Conservation (phyloP, 2,797 vertebrate species). For the Brachyrhaphis roseni region DNA sequence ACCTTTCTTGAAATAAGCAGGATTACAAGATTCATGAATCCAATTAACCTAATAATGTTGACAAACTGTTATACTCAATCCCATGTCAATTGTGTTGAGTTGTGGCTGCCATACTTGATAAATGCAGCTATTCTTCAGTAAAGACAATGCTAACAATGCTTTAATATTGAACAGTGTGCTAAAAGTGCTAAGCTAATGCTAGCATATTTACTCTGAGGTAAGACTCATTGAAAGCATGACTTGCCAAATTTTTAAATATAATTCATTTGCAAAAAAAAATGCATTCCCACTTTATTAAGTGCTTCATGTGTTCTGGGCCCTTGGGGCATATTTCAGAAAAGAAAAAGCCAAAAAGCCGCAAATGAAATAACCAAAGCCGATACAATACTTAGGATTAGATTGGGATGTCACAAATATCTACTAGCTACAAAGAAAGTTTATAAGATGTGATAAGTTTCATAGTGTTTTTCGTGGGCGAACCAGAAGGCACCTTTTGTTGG, state of each 20-base stretch:
- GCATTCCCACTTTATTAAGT: neutral
- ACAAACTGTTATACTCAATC: too few species aligned
- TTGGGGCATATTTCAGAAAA: neutral
- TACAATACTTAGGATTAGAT: neutral
- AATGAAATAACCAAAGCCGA: neutral
- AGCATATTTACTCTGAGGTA: neutral
- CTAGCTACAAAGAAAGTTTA: neutral
- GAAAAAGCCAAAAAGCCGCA: neutral
- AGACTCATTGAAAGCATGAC: neutral
- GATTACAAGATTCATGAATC: too few species aligned
- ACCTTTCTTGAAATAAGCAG: too few species aligned
- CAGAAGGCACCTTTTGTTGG: neutral
- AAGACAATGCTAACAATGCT: neutral
- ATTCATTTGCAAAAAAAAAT: neutral
- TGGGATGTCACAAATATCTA: neutral
- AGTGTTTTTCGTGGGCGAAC: neutral
- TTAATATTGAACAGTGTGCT: neutral
- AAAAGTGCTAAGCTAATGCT: neutral
- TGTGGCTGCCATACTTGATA: neutral
- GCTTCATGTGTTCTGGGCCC: neutral
- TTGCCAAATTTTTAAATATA: neutral
- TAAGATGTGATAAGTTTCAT: neutral
- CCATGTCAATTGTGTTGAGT: too few species aligned
- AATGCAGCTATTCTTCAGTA: neutral
- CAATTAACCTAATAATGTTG: too few species aligned